A percentile compares a stretch with the other conserved stretches of the same genome.
These are phyloP conservation scores for Tigriopus japonicus DNA, from an alignment of 1,140 invertebrate species.

Conservation along the genomic window DNA sequence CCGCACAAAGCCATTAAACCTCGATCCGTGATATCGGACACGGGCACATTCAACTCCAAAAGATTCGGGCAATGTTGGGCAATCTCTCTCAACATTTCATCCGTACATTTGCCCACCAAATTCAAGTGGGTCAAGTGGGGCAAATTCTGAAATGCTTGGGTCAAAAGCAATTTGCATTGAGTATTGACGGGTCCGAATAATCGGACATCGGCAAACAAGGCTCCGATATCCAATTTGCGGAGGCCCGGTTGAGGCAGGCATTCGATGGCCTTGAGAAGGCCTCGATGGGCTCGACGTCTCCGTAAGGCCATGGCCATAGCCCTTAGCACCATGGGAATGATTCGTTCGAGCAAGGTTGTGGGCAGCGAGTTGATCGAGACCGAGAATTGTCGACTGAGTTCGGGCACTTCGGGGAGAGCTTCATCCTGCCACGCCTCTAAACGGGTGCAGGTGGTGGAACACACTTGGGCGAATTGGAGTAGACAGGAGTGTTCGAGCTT, in stretches of 20 bases:
- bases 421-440: background rate
- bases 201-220: background rate
- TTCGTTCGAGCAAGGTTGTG: background rate
- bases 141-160: background rate
- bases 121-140: background rate
- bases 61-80: background rate
- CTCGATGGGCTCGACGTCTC: background rate
- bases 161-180: background rate
- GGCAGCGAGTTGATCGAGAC: background rate
- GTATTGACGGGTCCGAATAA: background rate
- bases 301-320: background rate
- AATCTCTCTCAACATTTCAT: background rate
- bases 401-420: background rate
- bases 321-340: background rate
- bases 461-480: background rate
- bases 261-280: background rate
- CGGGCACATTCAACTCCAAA: background rate
- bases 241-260: background rate
- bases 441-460: background rate
- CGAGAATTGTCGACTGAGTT: background rate
- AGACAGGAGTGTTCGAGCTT: too few relatives aligned
- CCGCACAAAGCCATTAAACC: background rate
- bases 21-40: background rate
- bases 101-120: background rate
- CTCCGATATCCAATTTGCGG: background rate